Evolutionary conservation across 2,113 vertebrate species (phyloP).

Genomic region (Oreocharis arfaki): DNA sequence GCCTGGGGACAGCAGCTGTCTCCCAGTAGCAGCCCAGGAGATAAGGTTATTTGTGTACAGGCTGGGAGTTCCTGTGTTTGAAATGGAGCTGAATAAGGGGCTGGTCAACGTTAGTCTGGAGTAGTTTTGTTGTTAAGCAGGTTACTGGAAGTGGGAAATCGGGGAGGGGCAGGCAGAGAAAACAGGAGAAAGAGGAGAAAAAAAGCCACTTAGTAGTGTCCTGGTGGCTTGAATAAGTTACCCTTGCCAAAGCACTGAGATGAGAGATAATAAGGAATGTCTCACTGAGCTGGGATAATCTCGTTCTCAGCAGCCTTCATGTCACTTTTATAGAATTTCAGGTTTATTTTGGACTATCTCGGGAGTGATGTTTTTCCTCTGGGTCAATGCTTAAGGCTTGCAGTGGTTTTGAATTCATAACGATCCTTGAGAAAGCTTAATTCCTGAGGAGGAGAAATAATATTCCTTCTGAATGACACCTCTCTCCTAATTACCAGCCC

Average conservation of each 20-base stretch:
- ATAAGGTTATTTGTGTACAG: background rate
- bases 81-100: background rate
- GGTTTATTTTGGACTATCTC: constrained; percentile 20
- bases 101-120: background rate
- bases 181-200: background rate
- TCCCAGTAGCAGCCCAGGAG: background rate
- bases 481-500: background rate
- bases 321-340: background rate
- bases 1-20: background rate
- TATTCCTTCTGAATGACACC: background rate
- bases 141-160: background rate
- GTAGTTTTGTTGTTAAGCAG: background rate
- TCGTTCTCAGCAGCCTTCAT: background rate
- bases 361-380: background rate
- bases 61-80: background rate
- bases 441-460: background rate
- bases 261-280: background rate
- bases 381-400: background rate
- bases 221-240: background rate
- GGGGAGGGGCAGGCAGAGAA: background rate
- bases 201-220: background rate
- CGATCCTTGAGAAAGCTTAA: background rate
- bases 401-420: background rate
- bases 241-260: background rate
- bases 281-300: background rate